Base-by-base conservation (phyloP, 2,888 invertebrate genomes). In the Agrilus cyanescens region DNA sequence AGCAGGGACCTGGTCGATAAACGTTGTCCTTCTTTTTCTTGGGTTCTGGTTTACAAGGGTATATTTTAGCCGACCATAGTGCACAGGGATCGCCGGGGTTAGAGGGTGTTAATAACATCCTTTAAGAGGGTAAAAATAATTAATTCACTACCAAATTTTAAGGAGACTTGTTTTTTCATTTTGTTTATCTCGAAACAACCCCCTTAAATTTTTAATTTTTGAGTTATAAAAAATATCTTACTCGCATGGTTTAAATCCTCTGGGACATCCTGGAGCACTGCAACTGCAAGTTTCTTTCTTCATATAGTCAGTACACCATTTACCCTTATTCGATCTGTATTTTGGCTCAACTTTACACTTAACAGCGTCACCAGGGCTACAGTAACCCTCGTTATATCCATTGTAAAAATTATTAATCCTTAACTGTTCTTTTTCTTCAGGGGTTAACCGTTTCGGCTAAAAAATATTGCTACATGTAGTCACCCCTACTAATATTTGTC, bases 231-330 rank as follows among this genome's bases (percentile, higher is more conserved):
- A 10, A n/a, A n/a, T n/a, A n/a, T n/a, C 25, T 10, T 25, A 25
- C 25, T 25, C 43, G 46, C 65, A 65, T 1, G 63, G 62, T 52
- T 65, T 62, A 50, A 61, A 66, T 16, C 65, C 66, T 12, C 62
- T 62, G 4, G 65, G 63, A 49, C 66, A 66, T 4, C 49, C 54
- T 4, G 14, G 37, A 18, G 12, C 34, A 32, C 36, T 31, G 25
- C 15, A 57, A 57, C 6, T 29, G 37, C 25, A 25, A 2, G 8
- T 25, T 25, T 2, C 2, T 10, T 10, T 25, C 10, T 25, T 25
- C 25, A 25, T 25, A 10, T 25, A 25, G 4, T 25, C 25, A 10
- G 8, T 10, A 25, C 25, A 25, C 31, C 31, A 8, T 37, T 35
- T 14, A 13, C 32, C 18, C 20, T 16, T 7, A 16, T 16, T 29